Percentiles rank a stretch among this genome's conserved stretches.
These are phyloP conservation scores for Maccullochella peelii DNA, from an alignment of 2,113 vertebrate genomes.

Conservation along the genomic window DNA sequence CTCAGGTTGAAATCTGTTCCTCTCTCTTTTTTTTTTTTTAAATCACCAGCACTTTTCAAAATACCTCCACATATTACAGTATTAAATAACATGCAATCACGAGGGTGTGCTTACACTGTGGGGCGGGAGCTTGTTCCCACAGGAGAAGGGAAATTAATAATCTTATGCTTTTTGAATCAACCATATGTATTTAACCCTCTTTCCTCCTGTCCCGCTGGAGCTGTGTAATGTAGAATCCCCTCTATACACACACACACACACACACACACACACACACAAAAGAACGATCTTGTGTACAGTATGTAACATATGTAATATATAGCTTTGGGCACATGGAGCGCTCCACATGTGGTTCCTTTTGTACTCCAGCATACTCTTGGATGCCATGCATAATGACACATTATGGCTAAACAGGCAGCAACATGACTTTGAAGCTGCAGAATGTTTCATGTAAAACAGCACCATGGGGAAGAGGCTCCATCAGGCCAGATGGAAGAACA, in stretches of 20 bases:
- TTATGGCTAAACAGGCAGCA: slow-evolving; percentile 76
- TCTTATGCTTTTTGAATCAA: slow-evolving; percentile 66
- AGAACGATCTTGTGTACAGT: slow-evolving; percentile 45
- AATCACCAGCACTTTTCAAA: slow-evolving; percentile 31
- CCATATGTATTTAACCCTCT: slow-evolving; percentile 42
- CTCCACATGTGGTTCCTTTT: slow-evolving; percentile 79
- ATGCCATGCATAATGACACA: slow-evolving; percentile 77
- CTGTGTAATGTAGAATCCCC: slow-evolving; percentile 40
- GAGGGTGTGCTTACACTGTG: slow-evolving; percentile 16
- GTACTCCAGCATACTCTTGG: slow-evolving; percentile 63
- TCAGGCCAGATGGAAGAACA: slow-evolving; percentile 53
- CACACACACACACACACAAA: slow-evolving; percentile 27
- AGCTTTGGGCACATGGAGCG: slow-evolving; percentile 59
- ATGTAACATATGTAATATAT: slow-evolving; percentile 77
- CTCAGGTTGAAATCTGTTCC: slow-evolving; percentile 8
- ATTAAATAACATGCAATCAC: slow-evolving; percentile 49
- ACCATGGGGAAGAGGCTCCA: slow-evolving; percentile 54
- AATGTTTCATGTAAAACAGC: slow-evolving; percentile 69
- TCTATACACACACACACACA: slow-evolving; percentile 32
- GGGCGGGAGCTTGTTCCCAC: slow-evolving; percentile 41
- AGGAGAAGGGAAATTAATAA: slow-evolving; percentile 73
- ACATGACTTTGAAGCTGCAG: slow-evolving; percentile 74
- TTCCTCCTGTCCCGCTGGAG: slow-evolving; percentile 50
- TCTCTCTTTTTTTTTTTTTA: slow-evolving; percentile 17
- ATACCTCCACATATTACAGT: slow-evolving; percentile 32